Evolutionary conservation across 2,888 invertebrate species (phyloP), one percentile per base, ranked within the genome.

Genomic region (Drosophila multiciliata): DNA sequence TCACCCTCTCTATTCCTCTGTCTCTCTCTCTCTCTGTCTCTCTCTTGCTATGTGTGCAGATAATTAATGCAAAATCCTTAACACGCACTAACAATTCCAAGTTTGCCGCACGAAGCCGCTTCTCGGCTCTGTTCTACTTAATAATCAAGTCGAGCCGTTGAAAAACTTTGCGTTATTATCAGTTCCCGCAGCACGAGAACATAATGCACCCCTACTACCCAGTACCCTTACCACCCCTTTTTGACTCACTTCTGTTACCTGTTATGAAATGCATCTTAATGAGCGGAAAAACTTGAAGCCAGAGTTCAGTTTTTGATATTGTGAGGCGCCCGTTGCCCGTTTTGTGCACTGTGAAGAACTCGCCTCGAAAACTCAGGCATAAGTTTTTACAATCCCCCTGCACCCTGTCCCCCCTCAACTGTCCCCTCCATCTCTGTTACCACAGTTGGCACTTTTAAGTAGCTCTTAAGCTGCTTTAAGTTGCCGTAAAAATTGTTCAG

Each of bases 41-140:
- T 1, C 0, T 42, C 2, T 40, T 12, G 5, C 1, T 42, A 6
- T 20, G 74, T 42, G 49, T 26, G 26, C 49, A 75, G 78, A 87
- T 87, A 87, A 89, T 87, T 89, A 87, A 87, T 88, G 90, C 86
- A 79, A 87, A 87, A 87, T 88, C 85, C 85, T 85, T 78, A 79
- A 78, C 89, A 87, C 80, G 83, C 83, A 80, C 85, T 80, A 85
- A 87, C 89, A 82, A 87, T 85, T 74, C 80, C 80, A 89, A 87
- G 77, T 80, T 87, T 84, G 63, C 66, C 15, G 75, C 49, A 11
- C 1, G 20, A 17, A 8, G 66, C 63, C 72, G 82, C 84, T 5
- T 15, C 23, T 26, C 26, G 11, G 7, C 26, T 38, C 6, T 1
- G 12, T 29, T 15, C 78, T 68, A 40, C 49, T 67, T 67, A 86